phyloP scores from a whole-genome alignment of 2,113 vertebrate genomes.

The Thermophis baileyi region DNA sequence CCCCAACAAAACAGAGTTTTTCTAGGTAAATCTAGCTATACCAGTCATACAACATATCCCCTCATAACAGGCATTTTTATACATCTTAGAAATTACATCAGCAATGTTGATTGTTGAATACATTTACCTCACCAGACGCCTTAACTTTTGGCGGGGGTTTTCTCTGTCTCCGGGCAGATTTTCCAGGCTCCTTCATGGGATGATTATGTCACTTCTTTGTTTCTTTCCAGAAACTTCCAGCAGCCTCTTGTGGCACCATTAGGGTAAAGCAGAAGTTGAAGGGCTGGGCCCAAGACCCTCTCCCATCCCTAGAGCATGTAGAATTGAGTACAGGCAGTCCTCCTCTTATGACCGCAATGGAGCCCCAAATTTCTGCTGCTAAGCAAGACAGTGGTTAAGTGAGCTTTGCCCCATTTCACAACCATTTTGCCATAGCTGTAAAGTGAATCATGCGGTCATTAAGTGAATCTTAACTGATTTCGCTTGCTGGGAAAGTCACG shows the following conservation, averaged over 20 bases:
- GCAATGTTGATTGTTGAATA: neutral
- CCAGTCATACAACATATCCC: neutral
- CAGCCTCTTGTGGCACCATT: neutral
- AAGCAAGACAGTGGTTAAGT: no score
- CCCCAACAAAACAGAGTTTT: neutral
- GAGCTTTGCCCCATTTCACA: no score
- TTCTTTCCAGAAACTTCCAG: neutral
- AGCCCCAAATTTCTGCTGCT: no score
- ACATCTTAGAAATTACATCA: neutral
- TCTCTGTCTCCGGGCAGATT: neutral
- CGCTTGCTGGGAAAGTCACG: no score
- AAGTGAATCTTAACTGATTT: no score
- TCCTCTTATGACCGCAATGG: no score
- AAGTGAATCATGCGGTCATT: no score
- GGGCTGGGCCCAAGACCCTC: neutral
- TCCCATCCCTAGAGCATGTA: neutral
- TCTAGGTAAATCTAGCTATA: neutral
- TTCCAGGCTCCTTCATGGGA: neutral
- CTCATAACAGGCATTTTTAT: neutral
- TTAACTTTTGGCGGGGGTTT: neutral
- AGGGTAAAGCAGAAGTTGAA: neutral
- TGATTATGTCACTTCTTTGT: neutral
- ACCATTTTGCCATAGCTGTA: no score
- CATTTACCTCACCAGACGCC: neutral
- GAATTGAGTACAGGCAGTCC: no score